Conservation (phyloP, 1,140 invertebrate species). For the Bombus balteatus region DNA sequence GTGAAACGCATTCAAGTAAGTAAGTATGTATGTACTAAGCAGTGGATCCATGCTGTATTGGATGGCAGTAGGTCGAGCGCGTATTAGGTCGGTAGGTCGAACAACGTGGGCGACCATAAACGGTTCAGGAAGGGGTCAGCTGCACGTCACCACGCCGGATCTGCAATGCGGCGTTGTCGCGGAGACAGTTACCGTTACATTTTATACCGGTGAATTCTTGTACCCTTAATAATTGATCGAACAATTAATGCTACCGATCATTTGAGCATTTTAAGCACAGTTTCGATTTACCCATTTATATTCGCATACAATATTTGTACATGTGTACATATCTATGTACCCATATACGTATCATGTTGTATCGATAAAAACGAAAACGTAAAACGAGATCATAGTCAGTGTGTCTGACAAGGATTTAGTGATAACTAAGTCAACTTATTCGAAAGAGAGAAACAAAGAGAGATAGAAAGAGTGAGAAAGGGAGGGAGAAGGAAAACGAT, state of each 20-base stretch:
- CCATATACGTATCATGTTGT: not conserved
- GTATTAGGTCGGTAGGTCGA: constrained; percentile 70
- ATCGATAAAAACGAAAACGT: not conserved
- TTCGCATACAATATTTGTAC: not conserved
- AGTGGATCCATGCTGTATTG: not conserved
- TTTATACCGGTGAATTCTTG: constrained; percentile 28
- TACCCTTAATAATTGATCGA: not conserved
- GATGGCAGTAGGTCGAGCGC: constrained; percentile 27
- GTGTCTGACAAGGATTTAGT: not conserved
- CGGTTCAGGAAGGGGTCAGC: constrained; percentile 67
- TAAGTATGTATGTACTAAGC: not conserved
- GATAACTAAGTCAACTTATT: not conserved
- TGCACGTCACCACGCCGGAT: constrained; percentile 77
- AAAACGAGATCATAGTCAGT: not conserved
- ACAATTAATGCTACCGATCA: not conserved
- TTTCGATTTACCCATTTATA: not conserved
- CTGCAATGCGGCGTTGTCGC: constrained; percentile 82
- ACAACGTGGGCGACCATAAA: constrained; percentile 59
- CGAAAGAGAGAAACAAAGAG: too few species aligned
- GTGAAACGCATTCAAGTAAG: not conserved
- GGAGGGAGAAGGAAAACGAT: not conserved
- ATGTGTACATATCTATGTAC: not conserved
- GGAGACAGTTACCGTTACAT: constrained; percentile 70
- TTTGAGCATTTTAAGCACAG: not conserved
- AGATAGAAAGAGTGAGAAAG: too few species aligned